Conservation (phyloP, 2,888 invertebrate genomes). For the Dione juno region DNA sequence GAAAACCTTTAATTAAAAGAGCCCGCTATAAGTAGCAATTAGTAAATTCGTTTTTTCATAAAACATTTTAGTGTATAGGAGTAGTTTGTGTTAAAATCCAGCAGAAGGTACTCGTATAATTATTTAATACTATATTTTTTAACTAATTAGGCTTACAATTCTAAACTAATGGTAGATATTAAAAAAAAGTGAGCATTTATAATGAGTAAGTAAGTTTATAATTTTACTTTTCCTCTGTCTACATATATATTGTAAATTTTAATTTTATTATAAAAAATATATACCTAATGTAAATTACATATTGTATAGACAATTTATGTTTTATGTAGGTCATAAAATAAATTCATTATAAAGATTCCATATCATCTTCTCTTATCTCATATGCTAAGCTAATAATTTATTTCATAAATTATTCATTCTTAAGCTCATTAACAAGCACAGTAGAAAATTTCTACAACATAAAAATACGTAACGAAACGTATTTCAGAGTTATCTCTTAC, state of each 20-base stretch:
- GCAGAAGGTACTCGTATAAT: too few relatives aligned
- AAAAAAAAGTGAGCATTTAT: too few relatives aligned
- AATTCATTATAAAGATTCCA: neutral
- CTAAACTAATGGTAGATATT: too few relatives aligned
- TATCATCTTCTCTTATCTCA: neutral
- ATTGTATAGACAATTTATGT: too few relatives aligned
- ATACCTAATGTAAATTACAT: too few relatives aligned
- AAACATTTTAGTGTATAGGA: neutral
- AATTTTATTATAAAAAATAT: too few relatives aligned
- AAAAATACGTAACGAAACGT: constrained; percentile 33
- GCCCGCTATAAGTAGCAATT: constrained; percentile 30
- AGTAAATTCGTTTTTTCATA: constrained; percentile 26
- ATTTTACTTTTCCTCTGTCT: too few relatives aligned
- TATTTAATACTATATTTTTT: too few relatives aligned
- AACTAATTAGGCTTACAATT: too few relatives aligned
- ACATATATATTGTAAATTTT: too few relatives aligned
- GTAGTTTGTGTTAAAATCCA: neutral
- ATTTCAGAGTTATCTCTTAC: constrained; percentile 62
- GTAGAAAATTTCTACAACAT: constrained; percentile 22
- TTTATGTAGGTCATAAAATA: too few relatives aligned
- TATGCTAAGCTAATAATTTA: neutral
- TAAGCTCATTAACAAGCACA: constrained; percentile 13
- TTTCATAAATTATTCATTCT: constrained; percentile 14
- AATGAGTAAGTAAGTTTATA: too few relatives aligned
- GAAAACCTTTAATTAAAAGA: constrained; percentile 30